These are phyloP conservation scores for Morus bassanus DNA, from an alignment of 2,797 vertebrate genomes.

Conservation along the genomic window DNA sequence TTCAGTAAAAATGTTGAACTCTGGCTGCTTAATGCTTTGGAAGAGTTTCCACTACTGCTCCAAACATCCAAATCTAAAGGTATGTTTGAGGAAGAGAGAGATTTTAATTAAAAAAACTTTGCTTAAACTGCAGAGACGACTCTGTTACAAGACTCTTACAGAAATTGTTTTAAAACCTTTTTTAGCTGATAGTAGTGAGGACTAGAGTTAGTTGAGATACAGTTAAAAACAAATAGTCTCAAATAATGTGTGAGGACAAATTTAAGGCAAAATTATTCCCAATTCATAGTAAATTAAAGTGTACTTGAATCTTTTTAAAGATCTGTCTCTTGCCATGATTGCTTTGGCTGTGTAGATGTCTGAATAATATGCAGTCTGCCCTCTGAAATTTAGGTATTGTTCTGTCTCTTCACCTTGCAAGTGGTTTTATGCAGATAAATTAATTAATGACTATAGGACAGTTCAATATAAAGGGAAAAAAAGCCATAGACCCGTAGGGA, in stretches of 20 bases:
- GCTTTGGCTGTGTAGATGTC: not conserved
- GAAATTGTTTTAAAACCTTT: not conserved
- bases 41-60: slow-evolving; percentile 46
- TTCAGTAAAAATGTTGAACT: slow-evolving; percentile 70
- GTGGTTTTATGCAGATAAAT: not conserved
- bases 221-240: not conserved
- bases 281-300: not conserved
- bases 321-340: not conserved
- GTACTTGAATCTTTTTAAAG: not conserved
- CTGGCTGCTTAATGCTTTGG: slow-evolving; percentile 65
- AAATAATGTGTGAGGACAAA: not conserved
- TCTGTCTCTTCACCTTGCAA: not conserved
- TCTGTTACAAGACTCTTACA: not conserved
- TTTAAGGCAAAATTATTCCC: not conserved
- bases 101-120: not conserved
- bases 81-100: not conserved
- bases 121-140: not conserved
- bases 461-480: not conserved
- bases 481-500: not conserved
- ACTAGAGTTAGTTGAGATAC: not conserved
- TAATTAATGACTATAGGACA: not conserved
- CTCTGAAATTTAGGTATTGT: not conserved
- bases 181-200: not conserved
- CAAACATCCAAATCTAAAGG: slow-evolving; percentile 65
- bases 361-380: not conserved